Percentiles rank a stretch among this genome's conserved stretches.
Conservation (phyloP, 2,888 invertebrate species). For the Phytoseiulus persimilis region DNA sequence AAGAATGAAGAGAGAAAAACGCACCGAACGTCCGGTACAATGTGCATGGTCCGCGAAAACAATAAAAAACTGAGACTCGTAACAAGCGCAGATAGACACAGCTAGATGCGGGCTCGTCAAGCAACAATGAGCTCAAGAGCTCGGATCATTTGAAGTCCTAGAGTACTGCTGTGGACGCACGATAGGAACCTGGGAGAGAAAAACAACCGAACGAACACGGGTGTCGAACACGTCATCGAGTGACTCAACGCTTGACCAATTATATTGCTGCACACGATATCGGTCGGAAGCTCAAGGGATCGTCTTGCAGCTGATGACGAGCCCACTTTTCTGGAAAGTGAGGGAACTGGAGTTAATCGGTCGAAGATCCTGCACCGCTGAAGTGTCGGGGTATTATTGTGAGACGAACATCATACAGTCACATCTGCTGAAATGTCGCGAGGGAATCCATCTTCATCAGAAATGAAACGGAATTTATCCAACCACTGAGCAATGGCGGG, state of each 20-base stretch:
- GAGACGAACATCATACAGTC: too few relatives aligned
- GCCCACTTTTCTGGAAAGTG: background rate
- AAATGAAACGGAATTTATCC: too few relatives aligned
- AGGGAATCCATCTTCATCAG: too few relatives aligned
- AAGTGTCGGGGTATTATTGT: too few relatives aligned
- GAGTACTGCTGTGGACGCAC: background rate
- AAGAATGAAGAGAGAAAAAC: background rate
- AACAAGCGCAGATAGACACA: background rate
- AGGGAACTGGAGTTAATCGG: background rate
- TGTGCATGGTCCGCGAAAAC: background rate
- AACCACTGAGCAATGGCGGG: too few relatives aligned
- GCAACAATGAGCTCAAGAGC: background rate
- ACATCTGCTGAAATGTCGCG: too few relatives aligned
- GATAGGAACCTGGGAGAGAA: background rate
- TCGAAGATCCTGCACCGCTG: too few relatives aligned
- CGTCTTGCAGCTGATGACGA: background rate
- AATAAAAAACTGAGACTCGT: background rate
- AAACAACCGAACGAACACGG: background rate
- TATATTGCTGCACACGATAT: background rate
- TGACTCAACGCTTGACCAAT: background rate
- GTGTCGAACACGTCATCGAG: background rate
- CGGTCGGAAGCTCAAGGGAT: background rate
- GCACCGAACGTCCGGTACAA: background rate
- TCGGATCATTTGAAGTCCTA: background rate
- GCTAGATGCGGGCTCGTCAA: background rate